Evolutionary conservation across 1,140 invertebrate species (phyloP).

Genomic region (Acromyrmex echinatior): DNA sequence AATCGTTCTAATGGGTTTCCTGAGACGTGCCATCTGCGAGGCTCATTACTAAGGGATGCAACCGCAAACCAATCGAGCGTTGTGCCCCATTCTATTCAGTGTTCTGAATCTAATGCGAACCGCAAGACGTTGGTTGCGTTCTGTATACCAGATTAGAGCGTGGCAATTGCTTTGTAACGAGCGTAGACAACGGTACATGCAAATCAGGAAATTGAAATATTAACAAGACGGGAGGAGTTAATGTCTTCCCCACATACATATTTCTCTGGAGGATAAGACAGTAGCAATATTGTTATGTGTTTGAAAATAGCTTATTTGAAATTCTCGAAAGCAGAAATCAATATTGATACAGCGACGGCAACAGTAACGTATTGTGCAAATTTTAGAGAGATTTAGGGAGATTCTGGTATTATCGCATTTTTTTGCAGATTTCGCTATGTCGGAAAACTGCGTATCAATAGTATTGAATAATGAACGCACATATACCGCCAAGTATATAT

Average conservation of each 20-base stretch:
- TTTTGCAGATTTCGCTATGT: slow-evolving; percentile 6
- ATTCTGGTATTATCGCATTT: neutral
- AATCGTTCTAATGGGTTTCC: slow-evolving; percentile 84
- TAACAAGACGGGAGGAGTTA: neutral
- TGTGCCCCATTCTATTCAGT: slow-evolving; percentile 73
- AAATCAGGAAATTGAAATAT: slow-evolving; percentile 50
- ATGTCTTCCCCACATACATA: neutral
- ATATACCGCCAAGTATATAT: neutral
- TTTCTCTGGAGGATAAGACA: neutral
- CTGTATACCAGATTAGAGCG: slow-evolving; percentile 78
- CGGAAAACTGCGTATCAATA: neutral
- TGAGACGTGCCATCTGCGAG: slow-evolving; percentile 85
- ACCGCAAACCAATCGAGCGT: slow-evolving; percentile 86
- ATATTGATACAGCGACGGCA: neutral
- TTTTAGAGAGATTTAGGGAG: slow-evolving; percentile 23
- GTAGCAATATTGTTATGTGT: neutral
- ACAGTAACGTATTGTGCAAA: slow-evolving; percentile 9
- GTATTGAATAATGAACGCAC: slow-evolving; percentile 42
- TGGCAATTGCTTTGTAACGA: slow-evolving; percentile 54
- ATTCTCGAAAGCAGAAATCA: neutral
- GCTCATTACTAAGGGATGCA: slow-evolving; percentile 86
- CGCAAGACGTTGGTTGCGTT: slow-evolving; percentile 80
- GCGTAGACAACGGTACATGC: slow-evolving; percentile 43
- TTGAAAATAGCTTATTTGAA: neutral
- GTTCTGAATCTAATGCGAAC: slow-evolving; percentile 77